Evolutionary conservation across 2,888 invertebrate species (phyloP).

Genomic region (Mechanitis mazaeus): DNA sequence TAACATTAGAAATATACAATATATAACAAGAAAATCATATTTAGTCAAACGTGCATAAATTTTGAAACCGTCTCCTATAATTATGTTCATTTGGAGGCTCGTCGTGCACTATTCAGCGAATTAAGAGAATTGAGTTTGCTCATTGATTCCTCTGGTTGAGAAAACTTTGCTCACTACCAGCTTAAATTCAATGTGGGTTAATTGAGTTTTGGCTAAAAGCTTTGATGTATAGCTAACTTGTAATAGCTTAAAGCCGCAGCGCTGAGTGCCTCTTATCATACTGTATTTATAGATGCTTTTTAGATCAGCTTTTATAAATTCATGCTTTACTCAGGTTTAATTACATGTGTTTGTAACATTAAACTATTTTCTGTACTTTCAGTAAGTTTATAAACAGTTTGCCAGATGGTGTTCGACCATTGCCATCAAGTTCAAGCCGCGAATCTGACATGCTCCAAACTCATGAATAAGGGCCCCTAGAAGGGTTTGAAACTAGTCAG

Average conservation of each 20-base stretch:
- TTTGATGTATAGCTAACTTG: slow-evolving; percentile 24
- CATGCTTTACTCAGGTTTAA: not conserved
- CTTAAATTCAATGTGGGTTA: slow-evolving; percentile 31
- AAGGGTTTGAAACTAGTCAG: no score
- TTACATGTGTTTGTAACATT: not conserved
- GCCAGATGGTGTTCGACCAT: no score
- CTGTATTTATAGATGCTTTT: slow-evolving; percentile 14
- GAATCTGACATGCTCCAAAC: no score
- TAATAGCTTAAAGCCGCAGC: slow-evolving; percentile 22
- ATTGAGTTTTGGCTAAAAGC: slow-evolving; percentile 32
- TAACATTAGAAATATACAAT: no score
- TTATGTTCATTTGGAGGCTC: not conserved
- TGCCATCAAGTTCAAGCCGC: no score
- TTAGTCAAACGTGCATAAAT: not conserved
- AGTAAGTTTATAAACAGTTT: no score
- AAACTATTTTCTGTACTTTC: no score
- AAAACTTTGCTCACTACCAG: slow-evolving; percentile 27
- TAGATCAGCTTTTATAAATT: not conserved
- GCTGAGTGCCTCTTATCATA: slow-evolving; percentile 18
- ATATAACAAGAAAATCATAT: no score
- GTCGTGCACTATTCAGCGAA: slow-evolving; percentile 2
- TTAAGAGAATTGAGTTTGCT: slow-evolving; percentile 20
- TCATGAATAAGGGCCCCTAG: no score
- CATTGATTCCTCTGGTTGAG: slow-evolving; percentile 27
- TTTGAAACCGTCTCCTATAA: not conserved